Evolutionary conservation across 2,113 vertebrate species (phyloP), one percentile per base, ranked within the genome.

Genomic region (Amphiprion percula): DNA sequence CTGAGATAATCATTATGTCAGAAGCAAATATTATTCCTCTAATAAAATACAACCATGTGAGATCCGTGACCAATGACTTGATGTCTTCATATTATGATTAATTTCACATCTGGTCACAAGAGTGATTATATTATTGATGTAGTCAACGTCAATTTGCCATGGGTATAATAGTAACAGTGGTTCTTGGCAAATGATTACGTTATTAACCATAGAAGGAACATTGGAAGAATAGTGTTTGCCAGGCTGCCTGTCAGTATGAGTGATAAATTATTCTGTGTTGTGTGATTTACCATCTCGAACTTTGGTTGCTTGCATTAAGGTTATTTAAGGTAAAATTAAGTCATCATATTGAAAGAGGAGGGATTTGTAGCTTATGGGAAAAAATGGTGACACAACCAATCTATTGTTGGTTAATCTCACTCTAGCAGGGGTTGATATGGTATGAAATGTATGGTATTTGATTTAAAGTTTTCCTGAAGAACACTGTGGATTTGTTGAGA

Each of bases 91-190:
- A 88, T 87, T 77, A 86, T 90, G 91, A 93, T 82, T 88, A 74
- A 93, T 94, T 92, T 91, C 47, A 78, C 87, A 91, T 89, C 76
- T 90, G 77, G 80, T 88, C 83, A 90, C 81, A 90, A 86, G 26
- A 84, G 84, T 79, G 61, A 88, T 86, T 87, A 72, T 59, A 84
- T 89, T 92, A 93, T 89, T 86, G 90, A 92, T 88, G 79, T 68
- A 75, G 86, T 87, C 79, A 74, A 70, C 30, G 78, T 74, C 63
- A 80, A 88, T 93, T 92, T 88, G 78, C 64, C 50, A 83, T 60
- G 87, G 87, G 66, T 80, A 65, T 87, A 79, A 88, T 81, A 84
- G 83, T 80, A 76, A 66, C 84, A 73, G 61, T 79, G 81, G 41
- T 68, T 84, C 75, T 86, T 88, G 79, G 79, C 65, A 85, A 91